A percentile compares a stretch with the other conserved stretches of the same genome.
Conservation (phyloP, 2,797 vertebrate species). For the Chrysolophus pictus region DNA sequence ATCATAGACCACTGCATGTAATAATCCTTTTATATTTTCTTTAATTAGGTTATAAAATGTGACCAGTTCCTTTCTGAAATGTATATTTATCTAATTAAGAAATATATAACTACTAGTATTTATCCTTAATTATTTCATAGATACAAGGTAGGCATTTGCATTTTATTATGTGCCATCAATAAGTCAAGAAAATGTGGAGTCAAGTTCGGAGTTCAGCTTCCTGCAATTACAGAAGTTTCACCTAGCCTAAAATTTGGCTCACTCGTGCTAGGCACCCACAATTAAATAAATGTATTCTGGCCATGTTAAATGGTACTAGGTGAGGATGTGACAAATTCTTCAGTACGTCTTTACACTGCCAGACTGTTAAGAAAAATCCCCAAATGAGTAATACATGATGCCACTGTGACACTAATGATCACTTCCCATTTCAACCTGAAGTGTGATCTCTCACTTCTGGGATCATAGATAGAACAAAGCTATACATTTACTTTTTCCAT, state of each 20-base stretch:
- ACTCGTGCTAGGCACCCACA: neutral
- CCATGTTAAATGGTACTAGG: neutral
- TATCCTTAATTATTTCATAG: conserved; percentile 38
- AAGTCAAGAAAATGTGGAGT: neutral
- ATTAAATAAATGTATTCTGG: neutral
- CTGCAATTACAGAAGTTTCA: neutral
- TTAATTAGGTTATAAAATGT: conserved; percentile 53
- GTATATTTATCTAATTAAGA: conserved; percentile 45
- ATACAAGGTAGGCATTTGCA: neutral
- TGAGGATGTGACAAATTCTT: neutral
- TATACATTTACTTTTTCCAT: neutral
- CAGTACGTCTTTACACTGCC: neutral
- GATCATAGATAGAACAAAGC: neutral
- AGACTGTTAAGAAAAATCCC: neutral
- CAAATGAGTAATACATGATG: neutral
- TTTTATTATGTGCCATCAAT: neutral
- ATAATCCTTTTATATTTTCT: conserved; percentile 19
- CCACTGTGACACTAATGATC: neutral
- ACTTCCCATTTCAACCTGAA: neutral
- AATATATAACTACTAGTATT: neutral
- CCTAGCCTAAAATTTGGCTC: neutral
- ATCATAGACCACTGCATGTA: conserved; percentile 13
- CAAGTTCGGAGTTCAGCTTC: neutral
- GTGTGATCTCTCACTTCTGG: neutral
- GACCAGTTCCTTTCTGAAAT: neutral